Evolutionary conservation across 2,888 invertebrate species (phyloP), one percentile per base, ranked within the genome.

Genomic region (Aphrophora alni): DNA sequence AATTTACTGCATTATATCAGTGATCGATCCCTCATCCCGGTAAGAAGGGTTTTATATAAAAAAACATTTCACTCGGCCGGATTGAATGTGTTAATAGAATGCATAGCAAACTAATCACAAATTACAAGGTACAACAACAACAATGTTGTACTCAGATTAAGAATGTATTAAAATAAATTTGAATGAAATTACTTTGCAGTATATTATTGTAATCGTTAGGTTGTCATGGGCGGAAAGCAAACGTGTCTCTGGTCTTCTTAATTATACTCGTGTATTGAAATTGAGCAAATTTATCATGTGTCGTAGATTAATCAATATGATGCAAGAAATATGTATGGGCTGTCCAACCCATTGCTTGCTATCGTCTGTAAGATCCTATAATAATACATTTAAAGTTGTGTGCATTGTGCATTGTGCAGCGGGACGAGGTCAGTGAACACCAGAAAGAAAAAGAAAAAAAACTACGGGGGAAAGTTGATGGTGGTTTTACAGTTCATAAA

Each of bases 101-200:
- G 59, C 21, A n/a, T 59, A 21, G 21, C 21, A 59, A 59, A 59
- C 59, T 59, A 21, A 59, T 59, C 59, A 21, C 59, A 59, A 59
- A 59, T 59, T 59, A 59, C n/a, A 59, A n/a, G 59, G 59, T 21
- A 59, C 59, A 59, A 59, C n/a, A 59, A 59, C 59, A 59, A 59
- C n/a, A 59, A 3, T 59, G 59, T 59, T 59, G 59, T 21, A 7
- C 10, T 21, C 21, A n/a, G 21, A 21, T 59, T 59, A 59, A 59
- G 59, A 59, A 59, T 59, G n/a, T 59, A 59, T 59, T 59, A 59
- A 59, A 59, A 59, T 59, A 59, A 59, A 59, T 59, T 59, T 59
- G 59, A 59, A 59, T 59, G n/a, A 21, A 59, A 59, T 59, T 59
- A 59, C 21, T 59, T 59, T 21, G 59, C 59, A 59, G 59, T 59